These are phyloP conservation scores for Parelbella ahira DNA, from an alignment of 2,888 invertebrate species.

Conservation along the genomic window DNA sequence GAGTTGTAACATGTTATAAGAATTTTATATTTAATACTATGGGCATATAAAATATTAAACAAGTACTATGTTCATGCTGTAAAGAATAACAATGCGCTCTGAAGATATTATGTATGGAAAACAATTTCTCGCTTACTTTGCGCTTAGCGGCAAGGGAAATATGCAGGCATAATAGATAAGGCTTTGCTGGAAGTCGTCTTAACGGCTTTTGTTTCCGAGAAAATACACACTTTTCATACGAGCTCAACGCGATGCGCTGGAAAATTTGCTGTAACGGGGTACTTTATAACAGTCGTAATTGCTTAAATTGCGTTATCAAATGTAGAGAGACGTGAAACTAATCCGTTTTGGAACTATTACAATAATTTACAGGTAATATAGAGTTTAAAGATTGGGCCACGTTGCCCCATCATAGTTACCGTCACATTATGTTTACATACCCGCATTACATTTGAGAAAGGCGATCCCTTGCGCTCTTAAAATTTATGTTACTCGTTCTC, in stretches of 20 bases:
- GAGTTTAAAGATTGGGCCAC: conserved; percentile 1
- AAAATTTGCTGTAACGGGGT: conserved; percentile 58
- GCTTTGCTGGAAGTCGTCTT: conserved; percentile 59
- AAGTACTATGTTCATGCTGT: no score
- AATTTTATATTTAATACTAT: no score
- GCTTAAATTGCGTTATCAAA: conserved; percentile 44
- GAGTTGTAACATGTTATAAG: no score
- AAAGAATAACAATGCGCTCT: conserved; percentile 26
- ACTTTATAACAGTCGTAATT: conserved; percentile 51
- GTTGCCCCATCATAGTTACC: conserved; percentile 19
- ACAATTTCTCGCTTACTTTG: conserved; percentile 73
- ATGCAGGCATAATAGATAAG: conserved; percentile 65
- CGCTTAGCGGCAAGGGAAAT: conserved; percentile 60
- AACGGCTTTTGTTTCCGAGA: conserved; percentile 67
- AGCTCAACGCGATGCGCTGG: conserved; percentile 41
- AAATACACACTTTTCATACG: conserved; percentile 65
- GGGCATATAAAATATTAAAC: no score
- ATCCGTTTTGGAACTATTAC: conserved; percentile 51
- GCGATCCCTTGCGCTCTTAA: no score
- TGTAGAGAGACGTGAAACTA: conserved; percentile 45
- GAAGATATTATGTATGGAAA: conserved; percentile 53
- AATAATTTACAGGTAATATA: conserved; percentile 22
- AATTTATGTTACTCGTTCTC: no score
- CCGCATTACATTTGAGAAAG: conserved; percentile 26
- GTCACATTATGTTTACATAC: conserved; percentile 17